These are phyloP conservation scores for Pyrgilauda ruficollis DNA, from an alignment of 2,113 vertebrate genomes.

Conservation along the genomic window DNA sequence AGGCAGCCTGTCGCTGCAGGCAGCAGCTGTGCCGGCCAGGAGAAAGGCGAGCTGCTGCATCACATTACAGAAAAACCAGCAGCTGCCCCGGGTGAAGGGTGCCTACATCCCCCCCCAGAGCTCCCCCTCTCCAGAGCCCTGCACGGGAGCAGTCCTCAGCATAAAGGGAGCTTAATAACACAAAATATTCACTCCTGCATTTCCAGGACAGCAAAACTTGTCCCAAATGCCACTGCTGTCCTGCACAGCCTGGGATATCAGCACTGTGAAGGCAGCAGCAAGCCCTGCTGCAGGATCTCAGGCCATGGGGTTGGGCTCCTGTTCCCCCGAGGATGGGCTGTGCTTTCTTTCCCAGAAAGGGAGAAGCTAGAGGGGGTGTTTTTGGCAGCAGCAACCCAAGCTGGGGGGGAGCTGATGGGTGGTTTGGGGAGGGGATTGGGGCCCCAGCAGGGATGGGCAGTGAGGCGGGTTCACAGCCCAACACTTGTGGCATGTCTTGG, in stretches of 20 bases:
- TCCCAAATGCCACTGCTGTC: not conserved
- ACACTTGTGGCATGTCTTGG: not conserved
- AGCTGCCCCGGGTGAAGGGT: not conserved
- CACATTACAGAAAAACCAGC: not conserved
- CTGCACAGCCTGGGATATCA: not conserved
- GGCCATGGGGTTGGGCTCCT: accelerated
- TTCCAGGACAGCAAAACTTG: not conserved
- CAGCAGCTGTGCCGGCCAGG: not conserved
- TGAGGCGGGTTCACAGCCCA: not conserved
- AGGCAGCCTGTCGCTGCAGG: not conserved
- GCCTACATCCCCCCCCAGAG: not conserved
- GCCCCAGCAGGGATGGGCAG: not conserved
- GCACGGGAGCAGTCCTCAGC: not conserved
- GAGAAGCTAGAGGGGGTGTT: not conserved
- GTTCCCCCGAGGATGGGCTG: not conserved
- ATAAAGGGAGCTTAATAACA: not conserved
- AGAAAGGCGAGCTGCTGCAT: conserved; percentile 25
- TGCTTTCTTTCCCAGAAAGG: not conserved
- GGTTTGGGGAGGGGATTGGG: not conserved
- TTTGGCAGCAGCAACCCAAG: not conserved
- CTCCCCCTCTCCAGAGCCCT: not conserved
- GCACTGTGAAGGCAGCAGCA: not conserved
- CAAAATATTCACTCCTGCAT: accelerated
- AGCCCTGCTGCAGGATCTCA: not conserved
- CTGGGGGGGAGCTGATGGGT: not conserved